A percentile compares a stretch with the other conserved stretches of the same genome.
Evolutionary conservation across 2,888 invertebrate species (phyloP).

Genomic region (Halocaridina rubra): DNA sequence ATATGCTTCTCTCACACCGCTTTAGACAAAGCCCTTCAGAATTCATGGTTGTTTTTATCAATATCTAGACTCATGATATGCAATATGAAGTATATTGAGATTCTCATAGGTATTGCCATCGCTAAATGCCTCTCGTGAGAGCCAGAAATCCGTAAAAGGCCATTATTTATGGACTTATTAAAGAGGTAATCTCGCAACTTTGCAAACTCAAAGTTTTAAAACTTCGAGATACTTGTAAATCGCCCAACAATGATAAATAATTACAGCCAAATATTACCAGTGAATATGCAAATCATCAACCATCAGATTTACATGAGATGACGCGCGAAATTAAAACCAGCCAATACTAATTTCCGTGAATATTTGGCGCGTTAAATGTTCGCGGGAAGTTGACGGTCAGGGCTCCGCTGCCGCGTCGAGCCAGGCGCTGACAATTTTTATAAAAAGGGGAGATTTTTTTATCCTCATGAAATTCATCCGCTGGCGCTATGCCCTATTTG

Average conservation of each 20-base stretch:
- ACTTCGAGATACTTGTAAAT: background rate
- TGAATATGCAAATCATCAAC: constrained; percentile 17
- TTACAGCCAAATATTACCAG: background rate
- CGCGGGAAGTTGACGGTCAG: constrained; percentile 51
- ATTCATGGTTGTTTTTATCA: background rate
- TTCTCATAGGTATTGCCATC: background rate
- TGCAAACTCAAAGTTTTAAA: background rate
- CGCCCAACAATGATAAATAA: background rate
- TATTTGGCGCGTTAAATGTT: constrained; percentile 59
- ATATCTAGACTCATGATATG: background rate
- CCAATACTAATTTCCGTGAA: constrained; percentile 56
- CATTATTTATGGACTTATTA: background rate
- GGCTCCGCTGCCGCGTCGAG: no score
- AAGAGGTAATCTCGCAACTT: background rate
- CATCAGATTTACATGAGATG: constrained; percentile 40
- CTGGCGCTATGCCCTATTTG: no score
- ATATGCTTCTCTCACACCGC: constrained; percentile 9
- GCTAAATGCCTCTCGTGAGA: background rate
- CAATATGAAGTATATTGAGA: background rate
- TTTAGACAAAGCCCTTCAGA: constrained; percentile 45
- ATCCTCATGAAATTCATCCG: no score
- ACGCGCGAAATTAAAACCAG: constrained; percentile 56
- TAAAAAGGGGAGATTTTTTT: no score
- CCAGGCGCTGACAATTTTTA: no score
- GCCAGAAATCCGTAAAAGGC: background rate